Percentiles rank a stretch among this genome's conserved stretches.
phyloP scores from a whole-genome alignment of 1,140 invertebrate genomes.

The Drosophila biarmipes region DNA sequence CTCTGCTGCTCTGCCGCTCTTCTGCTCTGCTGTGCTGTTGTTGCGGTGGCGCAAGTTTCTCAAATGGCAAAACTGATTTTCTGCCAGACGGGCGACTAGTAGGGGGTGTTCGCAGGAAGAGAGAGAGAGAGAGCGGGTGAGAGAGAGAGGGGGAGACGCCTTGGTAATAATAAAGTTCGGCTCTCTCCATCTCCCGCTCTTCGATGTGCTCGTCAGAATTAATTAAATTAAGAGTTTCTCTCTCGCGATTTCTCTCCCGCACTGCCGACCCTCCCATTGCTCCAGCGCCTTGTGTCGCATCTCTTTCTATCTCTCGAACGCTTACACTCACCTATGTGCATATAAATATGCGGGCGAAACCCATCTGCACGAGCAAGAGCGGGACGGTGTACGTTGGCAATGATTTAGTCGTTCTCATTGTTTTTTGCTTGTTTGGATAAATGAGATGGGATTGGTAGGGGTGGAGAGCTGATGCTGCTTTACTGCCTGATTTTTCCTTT shows the following conservation, averaged over 20 bases:
- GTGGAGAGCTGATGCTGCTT: constrained; percentile 28
- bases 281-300: constrained; percentile 4
- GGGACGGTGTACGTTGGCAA: constrained; percentile 66
- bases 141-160: background rate
- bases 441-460: constrained; percentile 24
- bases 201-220: constrained; percentile 15
- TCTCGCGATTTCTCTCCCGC: constrained; percentile 6
- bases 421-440: constrained; percentile 54
- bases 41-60: constrained; percentile 15
- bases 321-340: constrained; percentile 1
- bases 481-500: constrained; percentile 47
- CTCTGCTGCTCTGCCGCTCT: too few relatives aligned
- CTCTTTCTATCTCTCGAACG: constrained; percentile 14
- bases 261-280: background rate
- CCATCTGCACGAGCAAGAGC: constrained; percentile 42
- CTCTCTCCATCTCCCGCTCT: constrained; percentile 9
- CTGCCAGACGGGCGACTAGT: background rate
- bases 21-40: constrained; percentile 5
- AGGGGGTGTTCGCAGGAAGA: background rate
- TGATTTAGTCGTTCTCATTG: constrained; percentile 70
- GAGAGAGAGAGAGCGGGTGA: background rate
- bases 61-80: constrained; percentile 25
- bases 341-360: constrained; percentile 2
- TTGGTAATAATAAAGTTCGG: constrained; percentile 8
- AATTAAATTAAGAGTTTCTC: constrained; percentile 51